Percentiles rank a stretch among this genome's conserved stretches.
These are phyloP conservation scores for Bothrops jararaca DNA, from an alignment of 2,113 vertebrate species.

Conservation along the genomic window DNA sequence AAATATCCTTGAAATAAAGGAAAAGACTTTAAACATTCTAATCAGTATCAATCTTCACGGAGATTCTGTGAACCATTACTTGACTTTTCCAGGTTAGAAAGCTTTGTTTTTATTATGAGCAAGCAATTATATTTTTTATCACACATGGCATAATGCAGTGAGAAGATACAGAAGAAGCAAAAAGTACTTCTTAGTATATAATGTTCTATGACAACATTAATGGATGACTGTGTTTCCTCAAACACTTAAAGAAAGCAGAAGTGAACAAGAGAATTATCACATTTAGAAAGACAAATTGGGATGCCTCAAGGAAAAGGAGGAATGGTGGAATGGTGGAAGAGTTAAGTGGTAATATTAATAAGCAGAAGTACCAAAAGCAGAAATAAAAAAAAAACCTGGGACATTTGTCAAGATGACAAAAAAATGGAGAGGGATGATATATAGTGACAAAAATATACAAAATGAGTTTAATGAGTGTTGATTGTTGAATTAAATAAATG, in stretches of 20 bases:
- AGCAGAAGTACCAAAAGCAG: neutral
- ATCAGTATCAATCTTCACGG: neutral
- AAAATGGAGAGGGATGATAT: slow-evolving; percentile 11
- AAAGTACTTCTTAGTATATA: slow-evolving; percentile 5
- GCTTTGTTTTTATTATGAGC: neutral
- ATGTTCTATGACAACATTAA: neutral
- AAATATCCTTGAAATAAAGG: neutral
- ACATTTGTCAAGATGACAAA: neutral
- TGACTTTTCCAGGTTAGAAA: neutral
- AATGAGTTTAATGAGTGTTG: slow-evolving; percentile 27
- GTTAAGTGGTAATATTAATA: neutral
- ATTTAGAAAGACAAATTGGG: slow-evolving; percentile 17
- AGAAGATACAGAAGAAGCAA: neutral
- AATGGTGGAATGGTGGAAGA: neutral
- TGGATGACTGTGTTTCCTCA: neutral
- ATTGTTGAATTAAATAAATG: slow-evolving; percentile 35
- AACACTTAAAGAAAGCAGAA: neutral
- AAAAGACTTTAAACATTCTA: slow-evolving; percentile 7
- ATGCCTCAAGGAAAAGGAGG: neutral
- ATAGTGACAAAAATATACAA: slow-evolving; percentile 43
- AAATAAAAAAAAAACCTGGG: neutral
- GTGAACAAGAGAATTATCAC: neutral
- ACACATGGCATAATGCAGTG: slow-evolving; percentile 2
- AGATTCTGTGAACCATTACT: neutral
- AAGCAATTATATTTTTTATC: neutral